Evolutionary conservation across 2,888 invertebrate genomes (phyloP).

Genomic region (Ormyrus nitidulus): DNA sequence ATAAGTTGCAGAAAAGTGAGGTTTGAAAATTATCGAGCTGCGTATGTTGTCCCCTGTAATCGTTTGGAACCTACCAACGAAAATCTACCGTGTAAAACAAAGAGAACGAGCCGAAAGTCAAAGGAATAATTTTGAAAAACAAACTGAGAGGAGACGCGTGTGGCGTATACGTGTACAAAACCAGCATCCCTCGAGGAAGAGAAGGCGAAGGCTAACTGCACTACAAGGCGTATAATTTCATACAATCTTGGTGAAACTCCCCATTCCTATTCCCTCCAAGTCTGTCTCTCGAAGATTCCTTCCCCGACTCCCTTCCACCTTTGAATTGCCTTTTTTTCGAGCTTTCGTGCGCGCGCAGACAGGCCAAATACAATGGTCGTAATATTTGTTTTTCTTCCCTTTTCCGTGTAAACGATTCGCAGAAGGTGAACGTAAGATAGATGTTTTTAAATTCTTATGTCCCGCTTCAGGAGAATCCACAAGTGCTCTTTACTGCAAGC

Average conservation of each 20-base stretch:
- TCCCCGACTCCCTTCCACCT: background rate
- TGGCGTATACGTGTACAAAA: conserved; percentile 27
- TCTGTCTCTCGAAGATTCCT: background rate
- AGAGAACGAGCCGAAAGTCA: conserved; percentile 66
- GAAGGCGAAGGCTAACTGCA: conserved; percentile 60
- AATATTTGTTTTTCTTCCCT: no score
- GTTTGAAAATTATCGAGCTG: no score
- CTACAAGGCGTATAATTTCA: conserved; percentile 69
- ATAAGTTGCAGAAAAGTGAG: no score
- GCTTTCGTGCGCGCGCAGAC: background rate
- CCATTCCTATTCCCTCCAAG: conserved; percentile 47
- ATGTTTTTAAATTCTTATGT: no score
- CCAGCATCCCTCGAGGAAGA: conserved; percentile 57
- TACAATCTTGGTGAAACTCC: conserved; percentile 67
- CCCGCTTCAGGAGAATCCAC: no score
- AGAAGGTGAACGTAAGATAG: no score
- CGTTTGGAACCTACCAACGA: no score
- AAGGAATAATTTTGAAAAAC: conserved; percentile 66
- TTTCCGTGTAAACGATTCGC: no score
- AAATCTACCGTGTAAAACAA: conserved; percentile 52
- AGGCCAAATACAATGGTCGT: no score
- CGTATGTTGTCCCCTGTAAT: no score
- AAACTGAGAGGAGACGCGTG: conserved; percentile 52
- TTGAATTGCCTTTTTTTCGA: conserved; percentile 29
- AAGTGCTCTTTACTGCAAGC: no score